phyloP scores from a whole-genome alignment of 1,140 invertebrate genomes.

The Gyrodactylus salaris region DNA sequence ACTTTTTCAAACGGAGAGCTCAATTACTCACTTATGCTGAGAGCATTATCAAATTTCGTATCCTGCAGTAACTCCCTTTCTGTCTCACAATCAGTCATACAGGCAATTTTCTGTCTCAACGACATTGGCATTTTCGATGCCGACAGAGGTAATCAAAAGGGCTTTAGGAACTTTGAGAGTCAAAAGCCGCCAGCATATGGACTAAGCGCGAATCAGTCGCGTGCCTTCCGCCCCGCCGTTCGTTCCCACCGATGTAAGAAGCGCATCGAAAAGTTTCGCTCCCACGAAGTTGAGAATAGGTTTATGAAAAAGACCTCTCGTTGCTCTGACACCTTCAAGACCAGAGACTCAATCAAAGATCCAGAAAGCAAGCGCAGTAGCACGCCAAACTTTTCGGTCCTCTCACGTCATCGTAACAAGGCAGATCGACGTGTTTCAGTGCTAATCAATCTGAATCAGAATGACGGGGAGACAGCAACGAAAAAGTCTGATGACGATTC shows the following conservation, averaged over 20 bases:
- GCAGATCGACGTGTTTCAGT: background rate
- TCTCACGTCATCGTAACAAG: background rate
- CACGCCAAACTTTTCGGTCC: background rate
- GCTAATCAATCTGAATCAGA: background rate
- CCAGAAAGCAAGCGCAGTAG: background rate
- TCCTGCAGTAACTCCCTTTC: constrained; percentile 40
- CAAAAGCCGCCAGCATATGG: background rate
- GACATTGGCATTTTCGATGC: constrained; percentile 38
- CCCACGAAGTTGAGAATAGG: background rate
- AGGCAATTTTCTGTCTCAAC: constrained; percentile 48
- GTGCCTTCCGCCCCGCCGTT: background rate
- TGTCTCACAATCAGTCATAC: constrained; percentile 54
- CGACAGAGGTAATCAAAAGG: background rate
- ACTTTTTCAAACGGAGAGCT: constrained; percentile 75
- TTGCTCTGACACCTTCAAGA: background rate
- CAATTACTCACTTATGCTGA: constrained; percentile 52
- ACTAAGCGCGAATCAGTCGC: background rate
- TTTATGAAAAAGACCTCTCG: background rate
- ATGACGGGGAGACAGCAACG: background rate
- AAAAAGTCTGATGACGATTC: background rate
- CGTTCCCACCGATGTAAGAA: background rate
- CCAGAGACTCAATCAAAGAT: too few species aligned
- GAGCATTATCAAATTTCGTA: constrained; percentile 43
- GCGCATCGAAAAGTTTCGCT: background rate
- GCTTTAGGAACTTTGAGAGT: background rate